Evolutionary conservation across 2,888 invertebrate genomes (phyloP), one percentile per base, ranked within the genome.

Genomic region (Melanargia galathea): DNA sequence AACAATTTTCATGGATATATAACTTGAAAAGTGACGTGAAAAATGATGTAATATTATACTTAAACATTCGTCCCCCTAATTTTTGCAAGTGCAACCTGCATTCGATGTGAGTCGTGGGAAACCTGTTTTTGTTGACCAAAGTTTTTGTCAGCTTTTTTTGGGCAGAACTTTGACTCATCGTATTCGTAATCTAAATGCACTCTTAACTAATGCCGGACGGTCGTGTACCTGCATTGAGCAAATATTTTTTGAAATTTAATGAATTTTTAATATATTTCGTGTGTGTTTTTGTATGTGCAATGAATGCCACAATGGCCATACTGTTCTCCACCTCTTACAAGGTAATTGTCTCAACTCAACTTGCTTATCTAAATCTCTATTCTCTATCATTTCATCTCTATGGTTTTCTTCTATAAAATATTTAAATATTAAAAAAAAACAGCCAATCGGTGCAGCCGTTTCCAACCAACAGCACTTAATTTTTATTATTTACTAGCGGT

Each of bases 291-390:
- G 35, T 16, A 8, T 10, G 33, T 35, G 18, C 35, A 33, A 52
- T 52, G 52, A 13, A 52, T 52, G 52, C 13, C 20, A 52, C 13
- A 35, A 35, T 52, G 52, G 52, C 20, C 5, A 20, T 52, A 52
- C 22, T 52, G 7, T 52, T 20, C 20, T 52, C 52, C 20, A 35
- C 20, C 35, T 11, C 35, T 33, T 13, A n/a, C 20, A 20, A 33
- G 52, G 52, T 52, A 20, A 52, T 3, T 26, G n/a, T 24, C 3
- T n/a, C 10, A 8, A 35, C 13, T 35, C 4, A n/a, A n/a, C n/a
- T n/a, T n/a, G n/a, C n/a, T n/a, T n/a, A n/a, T n/a, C n/a, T n/a
- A n/a, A n/a, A n/a, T n/a, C n/a, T n/a, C n/a, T n/a, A n/a, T n/a
- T n/a, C n/a, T n/a, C n/a, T n/a, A n/a, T n/a, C n/a, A n/a, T n/a